Evolutionary conservation across 2,113 vertebrate genomes (phyloP), one percentile per base, ranked within the genome.

Genomic region (Megaleporinus macrocephalus): DNA sequence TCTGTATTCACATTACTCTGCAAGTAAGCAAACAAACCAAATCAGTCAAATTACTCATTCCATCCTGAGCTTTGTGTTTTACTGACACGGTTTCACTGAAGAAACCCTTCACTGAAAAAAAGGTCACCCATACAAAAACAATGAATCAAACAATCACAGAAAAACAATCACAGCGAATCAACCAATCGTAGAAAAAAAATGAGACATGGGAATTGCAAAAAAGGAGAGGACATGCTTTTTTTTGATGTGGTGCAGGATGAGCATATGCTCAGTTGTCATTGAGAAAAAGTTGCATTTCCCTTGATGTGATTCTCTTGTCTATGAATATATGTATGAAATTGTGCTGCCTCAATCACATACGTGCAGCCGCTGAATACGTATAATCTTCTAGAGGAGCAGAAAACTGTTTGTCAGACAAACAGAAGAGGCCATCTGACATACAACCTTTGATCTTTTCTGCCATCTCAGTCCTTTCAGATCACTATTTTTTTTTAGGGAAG

Each of bases 251-350:
- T 79, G 74, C 59, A 73, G 72, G 53, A 79, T 22, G 13, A 14
- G 62, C 27, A 65, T 22, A 12, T 22, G 77, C 47, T 10, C 27
- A 29, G 27, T 49, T 77, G 29, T 72, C 76, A 36, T 57, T 44
- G 27, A 57, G 15, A 41, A 71, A 72, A 66, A 80, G 5, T 77
- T 33, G 18, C 6, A 26, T 62, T 77, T 84, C 49, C 75, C 78
- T 7, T 12, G 22, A 73, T 83, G 70, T 71, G 72, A 84, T 88
- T 78, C 66, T 26, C 33, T 55, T 47, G 51, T 59, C 72, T 80
- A 86, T 89, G 82, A 87, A 89, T 86, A 76, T 78, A 88, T 87
- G 78, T 66, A 89, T 83, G 75, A 72, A 77, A 82, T 80, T 30
- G 36, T 65, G 62, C 24, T 16, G 78, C 26, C 14, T 29, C 36